Evolutionary conservation across 2,888 invertebrate genomes (phyloP), one percentile per base, ranked within the genome.

Genomic region (Galerucella pusilla): DNA sequence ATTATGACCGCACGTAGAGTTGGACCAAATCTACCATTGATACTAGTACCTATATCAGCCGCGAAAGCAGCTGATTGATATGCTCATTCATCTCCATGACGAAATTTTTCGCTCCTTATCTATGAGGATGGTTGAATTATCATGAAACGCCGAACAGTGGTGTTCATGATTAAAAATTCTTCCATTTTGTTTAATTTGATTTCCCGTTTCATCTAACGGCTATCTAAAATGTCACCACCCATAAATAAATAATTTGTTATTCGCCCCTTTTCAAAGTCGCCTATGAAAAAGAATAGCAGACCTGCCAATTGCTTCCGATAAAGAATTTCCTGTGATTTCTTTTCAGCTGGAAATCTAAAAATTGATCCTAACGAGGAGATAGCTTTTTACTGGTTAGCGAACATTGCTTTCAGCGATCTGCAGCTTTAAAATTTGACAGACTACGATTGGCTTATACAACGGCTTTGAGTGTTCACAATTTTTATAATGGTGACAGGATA

Each of bases 371-470:
- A 63, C 61, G 61, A 63, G 61, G 25, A 35, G 35, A 35, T 25
- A 61, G 35, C 61, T 61, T 63, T 63, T 63, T 63, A 35, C 28
- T 63, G 61, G 61, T 35, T 12, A 63, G 61, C 64, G 70, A 63
- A 54, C 46, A 64, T 20, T 52, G 63, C 61, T 70, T 70, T 70
- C 42, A 16, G 3, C 61, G 70, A 64, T 70, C 63, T 71, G 64
- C 71, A 65, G 49, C 64, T 52, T 61, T 45, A 65, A 71, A 71
- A 71, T 71, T 63, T 70, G 70, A 70, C 70, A 63, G 61, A 70
- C 63, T 63, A 71, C 54, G 57, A 65, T 64, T 64, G 71, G 64
- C 54, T 64, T 42, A n/a, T 71, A 71, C 16, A 45, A 64, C 42
- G 35, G 14, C 9, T 61, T 10, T 12, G 20, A 14, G 14, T 42